Evolutionary conservation across 2,888 invertebrate genomes (phyloP).

Genomic region (Zelleria hepariella): DNA sequence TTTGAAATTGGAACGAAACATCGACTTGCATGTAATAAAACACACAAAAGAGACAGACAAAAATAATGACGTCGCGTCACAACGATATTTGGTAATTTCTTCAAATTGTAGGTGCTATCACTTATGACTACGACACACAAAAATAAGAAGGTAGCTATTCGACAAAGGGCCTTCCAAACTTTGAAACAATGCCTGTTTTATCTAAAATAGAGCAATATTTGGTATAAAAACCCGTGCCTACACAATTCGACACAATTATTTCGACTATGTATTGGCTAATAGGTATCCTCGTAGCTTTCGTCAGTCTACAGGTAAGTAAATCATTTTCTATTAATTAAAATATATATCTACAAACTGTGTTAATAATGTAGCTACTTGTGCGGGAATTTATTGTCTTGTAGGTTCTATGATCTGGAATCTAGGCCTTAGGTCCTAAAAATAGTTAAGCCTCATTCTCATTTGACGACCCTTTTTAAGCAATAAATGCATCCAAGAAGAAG

Average conservation of each 20-base stretch:
- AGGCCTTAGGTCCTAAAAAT: too few relatives aligned
- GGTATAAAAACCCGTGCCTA: background rate
- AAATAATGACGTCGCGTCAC: background rate
- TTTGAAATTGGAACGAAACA: too few relatives aligned
- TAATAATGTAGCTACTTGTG: background rate
- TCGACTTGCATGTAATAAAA: too few relatives aligned
- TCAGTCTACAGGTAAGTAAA: background rate
- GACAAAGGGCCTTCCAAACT: background rate
- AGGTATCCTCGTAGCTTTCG: background rate
- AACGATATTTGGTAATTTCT: background rate
- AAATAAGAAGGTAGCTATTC: background rate
- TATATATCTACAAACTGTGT: background rate
- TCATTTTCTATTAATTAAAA: background rate
- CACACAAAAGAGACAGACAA: background rate
- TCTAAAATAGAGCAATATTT: background rate
- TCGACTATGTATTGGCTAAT: background rate
- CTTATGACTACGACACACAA: background rate
- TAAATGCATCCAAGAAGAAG: too few relatives aligned
- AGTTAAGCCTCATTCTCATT: too few relatives aligned
- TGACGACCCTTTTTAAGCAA: too few relatives aligned
- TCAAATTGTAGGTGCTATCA: background rate
- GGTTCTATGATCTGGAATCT: too few relatives aligned
- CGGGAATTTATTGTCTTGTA: too few relatives aligned
- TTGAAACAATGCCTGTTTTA: background rate
- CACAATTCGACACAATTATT: background rate